phyloP scores from a whole-genome alignment of 2,797 vertebrate genomes.

The Parotocinclus haroldoi region DNA sequence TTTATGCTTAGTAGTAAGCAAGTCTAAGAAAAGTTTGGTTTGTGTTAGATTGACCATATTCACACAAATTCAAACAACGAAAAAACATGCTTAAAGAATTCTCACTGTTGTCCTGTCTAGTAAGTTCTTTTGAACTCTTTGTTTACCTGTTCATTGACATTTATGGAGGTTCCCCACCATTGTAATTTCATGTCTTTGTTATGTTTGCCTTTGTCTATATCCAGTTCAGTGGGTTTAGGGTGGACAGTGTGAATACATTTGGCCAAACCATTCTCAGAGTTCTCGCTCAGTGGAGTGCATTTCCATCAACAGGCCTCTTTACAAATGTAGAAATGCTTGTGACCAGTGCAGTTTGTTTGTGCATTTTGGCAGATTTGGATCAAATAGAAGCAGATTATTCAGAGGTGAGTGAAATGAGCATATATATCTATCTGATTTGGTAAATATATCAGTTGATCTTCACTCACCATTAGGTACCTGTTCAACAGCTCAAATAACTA shows the following conservation, averaged over 20 bases:
- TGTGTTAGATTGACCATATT: too few relatives aligned
- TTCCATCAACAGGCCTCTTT: constrained; percentile 30
- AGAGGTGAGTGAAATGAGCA: constrained; percentile 34
- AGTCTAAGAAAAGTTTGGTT: too few relatives aligned
- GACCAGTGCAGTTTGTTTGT: constrained; percentile 3
- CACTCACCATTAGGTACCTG: too few relatives aligned
- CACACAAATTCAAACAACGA: too few relatives aligned
- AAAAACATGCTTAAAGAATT: constrained; percentile 13
- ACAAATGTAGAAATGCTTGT: constrained; percentile 42
- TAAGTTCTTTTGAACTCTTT: constrained; percentile 47
- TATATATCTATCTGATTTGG: not conserved
- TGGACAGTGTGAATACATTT: constrained; percentile 55
- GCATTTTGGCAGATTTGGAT: constrained; percentile 28
- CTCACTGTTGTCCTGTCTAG: constrained; percentile 42
- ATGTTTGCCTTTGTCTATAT: constrained; percentile 54
- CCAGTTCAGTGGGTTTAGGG: constrained; percentile 56
- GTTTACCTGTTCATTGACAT: constrained; percentile 53
- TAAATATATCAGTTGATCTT: too few relatives aligned
- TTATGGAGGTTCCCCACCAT: constrained; percentile 52
- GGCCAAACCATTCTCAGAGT: constrained; percentile 51
- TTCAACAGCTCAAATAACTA: too few relatives aligned
- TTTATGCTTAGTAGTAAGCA: not conserved
- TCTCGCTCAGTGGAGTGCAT: constrained; percentile 31
- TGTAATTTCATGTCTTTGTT: constrained; percentile 57
- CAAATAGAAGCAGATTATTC: constrained; percentile 30